Conservation (phyloP, 2,797 vertebrate genomes). For the Otolemur crassicaudatus region DNA sequence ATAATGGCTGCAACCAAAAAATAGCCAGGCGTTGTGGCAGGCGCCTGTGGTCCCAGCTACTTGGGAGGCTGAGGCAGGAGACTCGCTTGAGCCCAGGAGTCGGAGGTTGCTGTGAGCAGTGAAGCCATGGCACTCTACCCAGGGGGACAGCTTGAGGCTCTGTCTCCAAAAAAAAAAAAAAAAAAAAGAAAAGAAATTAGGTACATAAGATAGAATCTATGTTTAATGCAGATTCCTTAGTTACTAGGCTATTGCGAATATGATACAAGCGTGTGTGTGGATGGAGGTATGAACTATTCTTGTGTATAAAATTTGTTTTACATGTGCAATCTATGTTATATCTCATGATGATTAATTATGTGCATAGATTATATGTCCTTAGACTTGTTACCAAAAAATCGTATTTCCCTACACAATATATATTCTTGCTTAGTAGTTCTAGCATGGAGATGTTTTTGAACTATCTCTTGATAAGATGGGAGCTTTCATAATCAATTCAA, state of each 20-base stretch:
- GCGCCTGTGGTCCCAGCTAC: too few species aligned
- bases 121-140: too few species aligned
- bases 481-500: slow-evolving; percentile 18
- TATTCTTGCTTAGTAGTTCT: not conserved
- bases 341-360: not conserved
- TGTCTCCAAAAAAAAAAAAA: too few species aligned
- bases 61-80: too few species aligned
- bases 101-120: too few species aligned
- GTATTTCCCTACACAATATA: not conserved
- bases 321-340: not conserved
- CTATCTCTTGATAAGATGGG: not conserved
- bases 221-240: slow-evolving; percentile 35
- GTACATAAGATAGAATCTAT: not conserved
- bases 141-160: too few species aligned
- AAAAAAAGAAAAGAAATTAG: not conserved
- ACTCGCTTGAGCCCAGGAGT: too few species aligned
- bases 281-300: not conserved
- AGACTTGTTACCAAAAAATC: not conserved
- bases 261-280: not conserved
- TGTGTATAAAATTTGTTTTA: not conserved
- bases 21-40: too few species aligned
- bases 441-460: not conserved
- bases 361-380: not conserved
- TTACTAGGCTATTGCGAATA: not conserved
- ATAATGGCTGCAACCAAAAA: too few species aligned